These are phyloP conservation scores for Halcyon chelicuti DNA, from an alignment of 2,797 vertebrate genomes.

Conservation along the genomic window DNA sequence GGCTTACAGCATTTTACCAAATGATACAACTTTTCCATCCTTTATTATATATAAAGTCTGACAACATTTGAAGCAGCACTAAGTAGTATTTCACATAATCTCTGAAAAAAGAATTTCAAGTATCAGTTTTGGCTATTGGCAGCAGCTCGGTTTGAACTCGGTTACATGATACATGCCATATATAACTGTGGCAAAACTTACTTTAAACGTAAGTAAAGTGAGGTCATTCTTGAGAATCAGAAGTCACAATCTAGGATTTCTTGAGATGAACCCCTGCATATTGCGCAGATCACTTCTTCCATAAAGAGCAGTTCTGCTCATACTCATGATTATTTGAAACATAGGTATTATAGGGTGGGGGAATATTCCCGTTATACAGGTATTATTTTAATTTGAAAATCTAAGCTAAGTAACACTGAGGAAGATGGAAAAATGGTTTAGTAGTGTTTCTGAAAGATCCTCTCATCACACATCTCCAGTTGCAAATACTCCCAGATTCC, in stretches of 20 bases:
- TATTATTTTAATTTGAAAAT: background rate
- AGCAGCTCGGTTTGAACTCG: background rate
- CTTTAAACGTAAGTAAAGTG: background rate
- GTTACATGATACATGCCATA: background rate
- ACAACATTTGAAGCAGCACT: background rate
- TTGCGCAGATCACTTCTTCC: background rate
- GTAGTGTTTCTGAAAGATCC: background rate
- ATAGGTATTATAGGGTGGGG: background rate
- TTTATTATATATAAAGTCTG: background rate
- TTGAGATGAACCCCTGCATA: background rate
- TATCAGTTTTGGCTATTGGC: background rate
- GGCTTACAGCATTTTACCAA: background rate
- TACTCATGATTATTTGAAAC: background rate
- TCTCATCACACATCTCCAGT: background rate
- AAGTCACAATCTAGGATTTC: background rate
- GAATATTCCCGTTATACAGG: background rate
- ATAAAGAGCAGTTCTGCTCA: background rate
- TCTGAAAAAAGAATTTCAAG: background rate
- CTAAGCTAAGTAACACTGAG: background rate
- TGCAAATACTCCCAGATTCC: background rate
- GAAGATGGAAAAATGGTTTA: background rate
- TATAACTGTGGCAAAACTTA: background rate
- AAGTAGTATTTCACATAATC: background rate
- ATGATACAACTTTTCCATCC: background rate
- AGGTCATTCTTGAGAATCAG: background rate